Evolutionary conservation across 2,888 invertebrate species (phyloP), one percentile per base, ranked within the genome.

Genomic region (Carpatolechia fugitivella): DNA sequence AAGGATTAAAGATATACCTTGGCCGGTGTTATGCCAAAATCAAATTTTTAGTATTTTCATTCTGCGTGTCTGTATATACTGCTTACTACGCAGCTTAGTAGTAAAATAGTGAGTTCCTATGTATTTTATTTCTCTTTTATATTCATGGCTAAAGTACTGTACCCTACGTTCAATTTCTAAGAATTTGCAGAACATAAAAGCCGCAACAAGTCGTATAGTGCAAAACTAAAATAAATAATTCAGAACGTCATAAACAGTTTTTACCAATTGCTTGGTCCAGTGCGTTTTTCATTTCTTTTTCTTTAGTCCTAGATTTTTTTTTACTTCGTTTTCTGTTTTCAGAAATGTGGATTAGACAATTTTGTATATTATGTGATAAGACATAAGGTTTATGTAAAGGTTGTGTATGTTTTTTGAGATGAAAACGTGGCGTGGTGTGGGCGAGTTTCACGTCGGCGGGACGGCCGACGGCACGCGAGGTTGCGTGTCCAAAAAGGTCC

Each of bases 381-480:
- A 48, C 52, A 58, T 64, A 70, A 68, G 68, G 68, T 60, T 66
- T 67, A 64, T 67, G 59, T 70, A 60, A 44, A 65, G 62, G 60
- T 29, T 65, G 63, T 73, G 69, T 66, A 72, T 68, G 72, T 68
- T 68, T 62, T 71, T 72, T 80, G 72, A 69, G 72, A 72, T 71
- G 74, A 65, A 73, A 72, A 68, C 60, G 70, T 75, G 73, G 71
- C 69, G 69, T 76, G 72, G 72, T 67, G 65, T 72, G 70, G 70
- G 74, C 69, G 69, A 75, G 75, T 72, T 74, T 66, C 70, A 67
- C 69, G 70, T 71, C 63, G 63, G 61, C 51, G 54, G 68, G 70
- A 63, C 76, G 68, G 61, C 82, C 82, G 80, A 47, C 82, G 81
- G 81, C 89, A 89, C 85, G 89, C 85, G 49, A 89, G 52, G 3